These are phyloP conservation scores for Nudaria mundana DNA, from an alignment of 2,888 invertebrate species.

Conservation along the genomic window DNA sequence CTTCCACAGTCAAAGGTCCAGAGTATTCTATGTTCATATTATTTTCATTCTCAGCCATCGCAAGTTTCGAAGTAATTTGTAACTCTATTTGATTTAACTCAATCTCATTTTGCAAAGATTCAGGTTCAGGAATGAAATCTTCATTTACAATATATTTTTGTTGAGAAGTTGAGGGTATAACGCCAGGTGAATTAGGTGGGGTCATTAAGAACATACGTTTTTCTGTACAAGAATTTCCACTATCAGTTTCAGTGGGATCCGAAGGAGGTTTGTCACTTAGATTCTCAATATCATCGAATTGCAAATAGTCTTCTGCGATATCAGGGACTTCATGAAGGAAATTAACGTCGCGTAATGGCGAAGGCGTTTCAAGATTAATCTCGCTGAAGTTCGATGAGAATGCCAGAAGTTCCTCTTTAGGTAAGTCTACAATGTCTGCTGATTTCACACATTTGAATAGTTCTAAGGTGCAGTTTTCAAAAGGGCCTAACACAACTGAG, in stretches of 20 bases:
- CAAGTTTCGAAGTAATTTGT: slow-evolving; percentile 70
- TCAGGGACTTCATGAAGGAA: slow-evolving; percentile 75
- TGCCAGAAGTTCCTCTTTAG: slow-evolving; percentile 72
- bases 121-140: slow-evolving; percentile 45
- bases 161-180: slow-evolving; percentile 60
- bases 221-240: slow-evolving; percentile 54
- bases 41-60: slow-evolving; percentile 78
- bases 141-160: slow-evolving; percentile 65
- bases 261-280: slow-evolving; percentile 49
- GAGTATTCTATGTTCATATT: slow-evolving; percentile 77
- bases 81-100: slow-evolving; percentile 70
- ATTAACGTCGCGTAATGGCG: slow-evolving; percentile 68
- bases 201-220: slow-evolving; percentile 64
- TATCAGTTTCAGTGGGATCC: slow-evolving; percentile 44
- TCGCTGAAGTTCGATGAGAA: slow-evolving; percentile 80
- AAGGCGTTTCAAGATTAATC: slow-evolving; percentile 72
- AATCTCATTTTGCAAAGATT: slow-evolving; percentile 48
- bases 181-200: slow-evolving; percentile 72
- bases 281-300: slow-evolving; percentile 55
- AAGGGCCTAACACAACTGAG: slow-evolving; percentile 81
- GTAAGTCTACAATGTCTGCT: slow-evolving; percentile 59
- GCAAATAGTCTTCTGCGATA: slow-evolving; percentile 57
- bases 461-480: slow-evolving; percentile 79
- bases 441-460: slow-evolving; percentile 75
- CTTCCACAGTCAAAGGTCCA: slow-evolving; percentile 63